Evolutionary conservation across 2,888 invertebrate genomes (phyloP), one percentile per base, ranked within the genome.

Genomic region (Agrilus cyanescens): DNA sequence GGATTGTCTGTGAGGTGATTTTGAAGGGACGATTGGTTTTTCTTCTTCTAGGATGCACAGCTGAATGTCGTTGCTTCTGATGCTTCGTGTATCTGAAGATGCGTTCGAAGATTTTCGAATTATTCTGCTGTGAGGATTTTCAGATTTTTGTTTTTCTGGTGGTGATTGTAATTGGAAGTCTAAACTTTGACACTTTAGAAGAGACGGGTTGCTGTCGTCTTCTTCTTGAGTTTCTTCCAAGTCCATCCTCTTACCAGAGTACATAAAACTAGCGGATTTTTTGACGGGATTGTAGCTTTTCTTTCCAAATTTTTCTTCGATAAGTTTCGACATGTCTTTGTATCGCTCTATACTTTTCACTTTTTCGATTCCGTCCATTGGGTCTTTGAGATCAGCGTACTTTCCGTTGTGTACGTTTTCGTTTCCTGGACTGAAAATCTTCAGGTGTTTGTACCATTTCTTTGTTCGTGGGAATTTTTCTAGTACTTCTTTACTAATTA

Each of bases 301-400:
- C 43, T 57, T 57, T 14, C 80, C 78, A 48, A 81, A 80, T 53
- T 74, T 72, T 52, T 81, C 80, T 59, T 80, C 80, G 48, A 81
- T 72, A 44, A 81, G 64, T 57, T 80, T 80, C 4, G 80, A 74
- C 80, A 81, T 80, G 51, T 81, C 81, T 58, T 80, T 79, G 49
- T 81, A 81, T 37, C 81, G 68, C 55, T 81, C 80, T 60, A 81
- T 80, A 46, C 80, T 80, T 63, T 77, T 75, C 50, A 78, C 75
- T 56, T 80, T 80, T 46, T 78, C 77, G 40, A 74, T 75, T 43
- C 69, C 67, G 60, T 80, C 79, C 46, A 79, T 71, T 1, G 73
- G 73, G 54, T 75, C 75, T 57, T 70, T 70, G 0, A 70, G 60
- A 42, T 73, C 73, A 54, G 60, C 65, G 37, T 53, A 53, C 29